Conservation (phyloP, 2,113 vertebrate genomes). For the Paraplagusia blochii region DNA sequence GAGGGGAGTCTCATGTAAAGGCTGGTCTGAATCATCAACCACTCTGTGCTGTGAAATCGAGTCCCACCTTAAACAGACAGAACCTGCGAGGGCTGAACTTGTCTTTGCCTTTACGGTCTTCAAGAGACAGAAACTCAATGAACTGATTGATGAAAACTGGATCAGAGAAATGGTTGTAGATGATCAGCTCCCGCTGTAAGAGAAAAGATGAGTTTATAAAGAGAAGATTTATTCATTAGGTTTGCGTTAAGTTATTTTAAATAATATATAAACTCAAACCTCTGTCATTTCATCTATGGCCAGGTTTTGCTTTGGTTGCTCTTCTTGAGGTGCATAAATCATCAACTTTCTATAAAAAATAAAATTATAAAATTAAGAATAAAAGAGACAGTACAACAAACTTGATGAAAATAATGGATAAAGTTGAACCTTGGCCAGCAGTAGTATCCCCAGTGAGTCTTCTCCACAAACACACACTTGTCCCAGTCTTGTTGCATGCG, state of each 20-base stretch:
- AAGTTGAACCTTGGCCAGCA: conserved; percentile 87
- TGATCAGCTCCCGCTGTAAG: conserved; percentile 88
- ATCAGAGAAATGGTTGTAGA: conserved; percentile 95
- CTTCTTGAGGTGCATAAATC: conserved; percentile 84
- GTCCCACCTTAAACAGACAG: conserved; percentile 94
- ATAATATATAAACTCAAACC: conserved; percentile 66
- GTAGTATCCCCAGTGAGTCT: conserved; percentile 98
- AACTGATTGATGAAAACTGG: conserved; percentile 91
- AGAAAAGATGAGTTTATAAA: background rate
- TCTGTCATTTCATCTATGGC: conserved; percentile 87
- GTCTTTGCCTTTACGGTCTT: conserved; percentile 98
- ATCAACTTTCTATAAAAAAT: conserved; percentile 81
- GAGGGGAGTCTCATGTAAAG: background rate
- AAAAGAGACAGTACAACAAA: background rate
- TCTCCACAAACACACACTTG: conserved; percentile 87
- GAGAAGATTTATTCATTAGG: background rate
- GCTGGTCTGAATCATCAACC: background rate
- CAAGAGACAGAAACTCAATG: conserved; percentile 93
- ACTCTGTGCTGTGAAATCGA: background rate
- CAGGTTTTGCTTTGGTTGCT: conserved; percentile 88
- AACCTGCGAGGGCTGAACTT: conserved; percentile 97
- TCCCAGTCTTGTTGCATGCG: conserved; percentile 88
- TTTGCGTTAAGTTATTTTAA: background rate
- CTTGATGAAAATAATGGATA: background rate
- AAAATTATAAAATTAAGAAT: background rate